Percentiles rank a stretch among this genome's conserved stretches.
Conservation (phyloP, 2,888 invertebrate species). For the Archaeoteleia sp. region DNA sequence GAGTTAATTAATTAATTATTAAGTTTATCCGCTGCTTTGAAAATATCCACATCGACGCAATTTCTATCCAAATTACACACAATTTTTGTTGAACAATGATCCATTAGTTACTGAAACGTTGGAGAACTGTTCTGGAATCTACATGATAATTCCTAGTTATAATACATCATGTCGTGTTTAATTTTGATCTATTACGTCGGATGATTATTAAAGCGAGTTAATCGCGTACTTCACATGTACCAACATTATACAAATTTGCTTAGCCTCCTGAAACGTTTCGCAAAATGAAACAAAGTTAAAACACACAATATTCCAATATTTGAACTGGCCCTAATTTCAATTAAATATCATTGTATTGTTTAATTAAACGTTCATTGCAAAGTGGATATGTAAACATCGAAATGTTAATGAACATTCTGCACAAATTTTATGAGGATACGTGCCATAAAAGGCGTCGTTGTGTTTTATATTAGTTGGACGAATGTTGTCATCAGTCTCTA, state of each 20-base stretch:
- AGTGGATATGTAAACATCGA: too few species aligned
- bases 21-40: too few species aligned
- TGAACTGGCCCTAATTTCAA: not conserved
- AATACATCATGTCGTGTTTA: conserved; percentile 5
- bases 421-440: too few species aligned
- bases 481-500: not conserved
- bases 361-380: too few species aligned
- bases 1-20: conserved; percentile 1
- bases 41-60: too few species aligned
- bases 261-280: not conserved
- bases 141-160: conserved; percentile 7
- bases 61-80: too few species aligned
- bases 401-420: too few species aligned
- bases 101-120: not conserved
- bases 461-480: too few species aligned
- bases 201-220: conserved; percentile 6
- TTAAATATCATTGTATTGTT: too few species aligned
- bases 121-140: conserved; percentile 1
- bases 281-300: conserved; percentile 1
- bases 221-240: not conserved
- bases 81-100: not conserved
- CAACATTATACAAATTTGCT: conserved; percentile 6
- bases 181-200: conserved; percentile 20
- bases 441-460: too few species aligned
- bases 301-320: not conserved